phyloP scores from a whole-genome alignment of 2,113 vertebrate species.

The Bombycilla garrulus region DNA sequence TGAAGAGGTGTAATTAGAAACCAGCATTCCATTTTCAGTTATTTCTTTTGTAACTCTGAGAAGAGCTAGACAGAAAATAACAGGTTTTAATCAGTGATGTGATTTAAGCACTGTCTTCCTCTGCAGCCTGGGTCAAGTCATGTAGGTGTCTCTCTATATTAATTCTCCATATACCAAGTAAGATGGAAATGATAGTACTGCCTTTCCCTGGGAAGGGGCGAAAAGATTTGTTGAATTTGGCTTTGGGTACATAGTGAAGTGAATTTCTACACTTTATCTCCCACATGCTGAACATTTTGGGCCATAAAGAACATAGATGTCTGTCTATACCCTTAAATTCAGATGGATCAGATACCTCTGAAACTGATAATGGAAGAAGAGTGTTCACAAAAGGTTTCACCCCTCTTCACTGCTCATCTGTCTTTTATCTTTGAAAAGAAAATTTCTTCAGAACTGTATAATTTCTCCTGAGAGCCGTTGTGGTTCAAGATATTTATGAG shows the following conservation, averaged over 20 bases:
- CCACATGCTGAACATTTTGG: not conserved
- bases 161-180: not conserved
- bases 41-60: not conserved
- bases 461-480: not conserved
- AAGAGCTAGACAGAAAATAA: conserved; percentile 1
- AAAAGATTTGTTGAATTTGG: not conserved
- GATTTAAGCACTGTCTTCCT: not conserved
- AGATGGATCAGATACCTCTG: not conserved
- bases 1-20: not conserved
- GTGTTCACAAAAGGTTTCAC: not conserved
- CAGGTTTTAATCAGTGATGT: not conserved
- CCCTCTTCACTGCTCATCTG: not conserved
- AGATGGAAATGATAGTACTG: not conserved
- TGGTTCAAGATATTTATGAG: conserved; percentile 15
- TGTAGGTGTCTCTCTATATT: not conserved
- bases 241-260: not conserved
- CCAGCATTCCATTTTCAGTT: not conserved
- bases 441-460: not conserved
- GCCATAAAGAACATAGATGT: not conserved
- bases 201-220: not conserved
- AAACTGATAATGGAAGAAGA: not conserved
- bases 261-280: not conserved
- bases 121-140: not conserved
- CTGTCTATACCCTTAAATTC: not conserved
- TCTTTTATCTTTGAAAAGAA: not conserved